Evolutionary conservation across 1,140 invertebrate genomes (phyloP).

Genomic region (Hylyphantes graminicola): DNA sequence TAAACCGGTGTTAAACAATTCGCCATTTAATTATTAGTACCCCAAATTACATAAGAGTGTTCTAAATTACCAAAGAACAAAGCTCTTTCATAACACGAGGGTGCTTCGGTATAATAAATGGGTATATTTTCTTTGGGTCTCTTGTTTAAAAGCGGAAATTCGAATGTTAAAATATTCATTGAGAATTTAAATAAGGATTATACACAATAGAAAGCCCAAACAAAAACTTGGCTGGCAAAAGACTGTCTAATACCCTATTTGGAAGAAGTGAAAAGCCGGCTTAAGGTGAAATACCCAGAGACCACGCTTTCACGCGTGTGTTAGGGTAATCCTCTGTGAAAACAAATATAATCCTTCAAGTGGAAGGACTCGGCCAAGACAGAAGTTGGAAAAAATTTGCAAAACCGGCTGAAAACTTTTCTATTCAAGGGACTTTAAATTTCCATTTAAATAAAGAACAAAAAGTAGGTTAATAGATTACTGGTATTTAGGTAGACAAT

Average conservation of each 20-base stretch:
- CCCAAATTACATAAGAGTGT: no score
- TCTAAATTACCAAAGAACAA: not conserved
- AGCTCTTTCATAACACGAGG: not conserved
- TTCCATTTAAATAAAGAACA: not conserved
- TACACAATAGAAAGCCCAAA: constrained; percentile 42
- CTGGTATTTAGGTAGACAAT: no score
- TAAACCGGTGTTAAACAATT: no score
- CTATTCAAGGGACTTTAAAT: not conserved
- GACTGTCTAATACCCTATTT: constrained; percentile 6
- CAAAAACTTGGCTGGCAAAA: constrained; percentile 17
- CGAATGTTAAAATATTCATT: constrained; percentile 43
- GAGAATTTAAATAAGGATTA: constrained; percentile 53
- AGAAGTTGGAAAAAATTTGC: not conserved
- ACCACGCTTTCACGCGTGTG: constrained; percentile 5
- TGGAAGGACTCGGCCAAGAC: constrained; percentile 10
- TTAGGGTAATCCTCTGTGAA: constrained; percentile 36
- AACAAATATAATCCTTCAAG: constrained; percentile 48
- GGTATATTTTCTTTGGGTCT: constrained; percentile 24
- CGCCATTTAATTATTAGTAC: no score
- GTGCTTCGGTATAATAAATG: constrained; percentile 24
- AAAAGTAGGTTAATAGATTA: no score
- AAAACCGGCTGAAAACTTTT: constrained; percentile 12
- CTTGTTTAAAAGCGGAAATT: constrained; percentile 23
- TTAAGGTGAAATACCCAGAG: constrained; percentile 32
- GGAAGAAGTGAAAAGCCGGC: constrained; percentile 38